Evolutionary conservation across 1,140 invertebrate species (phyloP).

Genomic region (Mycetomoellerius zeteki): DNA sequence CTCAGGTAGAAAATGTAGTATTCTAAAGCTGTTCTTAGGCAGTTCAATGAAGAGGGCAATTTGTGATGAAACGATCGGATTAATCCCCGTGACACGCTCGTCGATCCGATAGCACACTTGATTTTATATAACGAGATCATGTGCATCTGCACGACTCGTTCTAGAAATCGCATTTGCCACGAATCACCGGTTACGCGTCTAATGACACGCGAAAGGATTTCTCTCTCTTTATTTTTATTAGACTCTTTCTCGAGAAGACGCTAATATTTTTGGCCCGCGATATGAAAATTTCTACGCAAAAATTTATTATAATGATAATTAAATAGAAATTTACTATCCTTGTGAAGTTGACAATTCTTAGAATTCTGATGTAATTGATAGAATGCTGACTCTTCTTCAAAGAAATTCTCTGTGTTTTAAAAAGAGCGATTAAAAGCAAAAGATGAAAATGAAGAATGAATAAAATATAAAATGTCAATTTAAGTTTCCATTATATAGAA

Average conservation of each 20-base stretch:
- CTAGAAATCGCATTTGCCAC: conserved; percentile 41
- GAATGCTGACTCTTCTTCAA: not conserved
- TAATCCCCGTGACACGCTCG: not conserved
- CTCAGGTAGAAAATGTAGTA: not conserved
- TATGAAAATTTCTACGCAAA: not conserved
- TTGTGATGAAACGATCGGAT: not conserved
- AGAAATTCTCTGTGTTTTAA: not conserved
- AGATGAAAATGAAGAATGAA: not conserved
- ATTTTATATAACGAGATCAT: conserved; percentile 30
- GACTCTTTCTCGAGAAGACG: not conserved
- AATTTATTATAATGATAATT: not conserved
- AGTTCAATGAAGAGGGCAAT: not conserved
- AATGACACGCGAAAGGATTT: conserved; percentile 41
- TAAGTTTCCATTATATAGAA: not conserved
- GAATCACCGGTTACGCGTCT: conserved; percentile 9
- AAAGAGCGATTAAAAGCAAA: not conserved
- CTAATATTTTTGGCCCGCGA: not conserved
- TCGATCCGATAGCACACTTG: conserved; percentile 1
- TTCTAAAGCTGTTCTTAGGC: not conserved
- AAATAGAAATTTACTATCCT: not conserved
- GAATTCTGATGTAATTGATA: not conserved
- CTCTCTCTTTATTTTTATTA: conserved; percentile 29
- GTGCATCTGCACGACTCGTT: not conserved
- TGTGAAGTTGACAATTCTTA: not conserved
- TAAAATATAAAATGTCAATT: not conserved